Conservation (phyloP, 2,113 vertebrate genomes). For the Phocoena sinus region DNA sequence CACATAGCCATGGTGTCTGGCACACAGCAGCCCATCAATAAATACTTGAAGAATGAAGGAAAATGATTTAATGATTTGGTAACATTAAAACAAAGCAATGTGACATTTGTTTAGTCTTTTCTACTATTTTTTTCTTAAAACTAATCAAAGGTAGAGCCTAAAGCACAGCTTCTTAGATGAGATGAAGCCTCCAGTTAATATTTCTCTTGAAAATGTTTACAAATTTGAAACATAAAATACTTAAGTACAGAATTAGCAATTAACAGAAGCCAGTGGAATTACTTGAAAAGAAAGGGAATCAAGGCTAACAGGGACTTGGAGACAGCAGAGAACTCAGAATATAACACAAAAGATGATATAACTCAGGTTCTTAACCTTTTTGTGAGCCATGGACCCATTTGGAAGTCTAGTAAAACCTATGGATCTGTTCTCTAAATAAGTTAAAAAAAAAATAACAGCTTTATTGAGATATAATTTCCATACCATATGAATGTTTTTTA, state of each 20-base stretch:
- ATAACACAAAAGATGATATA: not conserved
- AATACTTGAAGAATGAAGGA: not conserved
- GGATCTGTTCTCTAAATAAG: not conserved
- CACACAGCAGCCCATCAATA: not conserved
- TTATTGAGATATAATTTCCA: not conserved
- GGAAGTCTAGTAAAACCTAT: not conserved
- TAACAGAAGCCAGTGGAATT: not conserved
- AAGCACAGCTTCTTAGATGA: not conserved
- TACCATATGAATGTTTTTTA: not conserved
- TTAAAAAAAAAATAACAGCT: not conserved
- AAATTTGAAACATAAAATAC: not conserved
- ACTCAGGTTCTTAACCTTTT: not conserved
- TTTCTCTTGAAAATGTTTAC: constrained; percentile 6
- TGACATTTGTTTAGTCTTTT: not conserved
- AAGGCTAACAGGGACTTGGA: not conserved
- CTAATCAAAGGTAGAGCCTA: not conserved
- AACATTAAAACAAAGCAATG: not conserved
- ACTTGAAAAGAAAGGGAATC: not conserved
- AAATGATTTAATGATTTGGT: not conserved
- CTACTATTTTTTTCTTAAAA: not conserved
- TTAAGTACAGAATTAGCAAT: not conserved
- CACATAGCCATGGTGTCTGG: not conserved
- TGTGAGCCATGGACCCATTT: not conserved
- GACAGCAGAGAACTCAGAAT: not conserved
- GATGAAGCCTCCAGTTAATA: not conserved